Base-by-base conservation (phyloP, 2,113 vertebrate genomes). In the Kryptolebias marmoratus region DNA sequence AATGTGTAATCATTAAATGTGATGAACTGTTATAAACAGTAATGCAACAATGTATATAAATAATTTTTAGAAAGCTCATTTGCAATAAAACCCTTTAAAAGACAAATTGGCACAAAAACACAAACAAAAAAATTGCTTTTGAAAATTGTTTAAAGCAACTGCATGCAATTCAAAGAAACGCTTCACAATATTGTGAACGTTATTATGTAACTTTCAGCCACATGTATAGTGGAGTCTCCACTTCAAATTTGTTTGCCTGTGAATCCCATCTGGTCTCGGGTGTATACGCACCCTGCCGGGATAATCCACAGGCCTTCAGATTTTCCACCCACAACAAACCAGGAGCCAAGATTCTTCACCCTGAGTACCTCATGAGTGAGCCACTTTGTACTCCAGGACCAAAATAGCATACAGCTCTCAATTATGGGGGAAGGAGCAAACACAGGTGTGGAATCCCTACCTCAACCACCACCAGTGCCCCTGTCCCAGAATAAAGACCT, bases 351-450 rank as follows among this genome's bases (percentile, higher is more conserved):
- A 84, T 81, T 84, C 85, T 81, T 81, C 81, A 70, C 71, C 81
- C 77, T 7, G 15, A 78, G 65, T 73, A 87, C 78, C 75, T 88
- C 75, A 89, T 93, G 90, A 93, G 92, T 90, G 92, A 88, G 65
- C 65, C 84, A 92, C 91, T 93, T 91, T 93, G 92, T 93, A 87
- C 95, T 94, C 93, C 80, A 90, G 89, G 84, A 92, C 94, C 95
- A 93, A 95, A 96, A 96, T 94, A 95, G 93, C 93, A 92, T 88
- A 93, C 93, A 82, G 91, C 75, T 94, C 94, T 94, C 97, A 96
- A 97, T 97, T 96, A 96, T 93, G 95, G 91, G 89, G 91, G 94
- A 96, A 95, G 94, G 94, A 95, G 94, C 95, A 96, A 95, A 95
- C 96, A 95, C 96, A 98, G 96, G 96, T 97, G 96, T 96, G 94